Percentiles rank a stretch among this genome's conserved stretches.
Conservation (phyloP, 1,140 invertebrate genomes). For the Zaprionus camerounensis region DNA sequence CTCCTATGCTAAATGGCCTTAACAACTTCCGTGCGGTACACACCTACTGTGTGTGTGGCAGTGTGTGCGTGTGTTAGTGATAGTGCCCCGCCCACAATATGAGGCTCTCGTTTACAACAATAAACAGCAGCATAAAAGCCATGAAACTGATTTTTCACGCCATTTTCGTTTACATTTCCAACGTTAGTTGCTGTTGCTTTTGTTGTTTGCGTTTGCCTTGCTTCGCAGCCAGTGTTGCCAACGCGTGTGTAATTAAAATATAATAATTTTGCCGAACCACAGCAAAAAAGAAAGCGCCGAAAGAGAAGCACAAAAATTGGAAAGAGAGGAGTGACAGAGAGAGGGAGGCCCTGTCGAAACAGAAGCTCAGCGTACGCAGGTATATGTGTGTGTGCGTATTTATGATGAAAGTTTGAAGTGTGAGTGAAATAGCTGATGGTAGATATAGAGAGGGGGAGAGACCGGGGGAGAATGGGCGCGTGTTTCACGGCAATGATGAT, state of each 20-base stretch:
- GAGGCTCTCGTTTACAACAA: slow-evolving; percentile 73
- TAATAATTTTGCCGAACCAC: slow-evolving; percentile 73
- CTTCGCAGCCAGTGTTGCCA: slow-evolving; percentile 28
- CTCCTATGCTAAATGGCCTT: slow-evolving; percentile 73
- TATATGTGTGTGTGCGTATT: slow-evolving; percentile 47
- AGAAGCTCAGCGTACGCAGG: neutral
- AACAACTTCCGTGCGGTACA: slow-evolving; percentile 67
- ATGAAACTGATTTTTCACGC: slow-evolving; percentile 83
- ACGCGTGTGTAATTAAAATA: slow-evolving; percentile 82
- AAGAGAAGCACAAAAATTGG: slow-evolving; percentile 19
- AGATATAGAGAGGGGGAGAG: slow-evolving; percentile 5
- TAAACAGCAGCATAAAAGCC: slow-evolving; percentile 81
- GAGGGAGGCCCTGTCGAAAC: too few relatives aligned
- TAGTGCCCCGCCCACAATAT: slow-evolving; percentile 14
- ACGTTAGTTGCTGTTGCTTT: slow-evolving; percentile 40
- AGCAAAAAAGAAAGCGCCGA: slow-evolving; percentile 46
- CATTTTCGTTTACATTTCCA: slow-evolving; percentile 80
- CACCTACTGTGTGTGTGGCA: neutral
- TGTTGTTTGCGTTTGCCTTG: slow-evolving; percentile 56
- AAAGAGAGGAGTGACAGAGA: neutral
- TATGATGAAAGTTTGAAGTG: slow-evolving; percentile 73
- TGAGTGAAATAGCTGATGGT: neutral
- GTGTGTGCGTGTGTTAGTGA: slow-evolving; percentile 11
- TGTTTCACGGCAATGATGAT: slow-evolving; percentile 51
- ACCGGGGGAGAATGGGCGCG: slow-evolving; percentile 21